Conservation (phyloP, 2,888 invertebrate species). For the Leptinotarsa tumamoca region DNA sequence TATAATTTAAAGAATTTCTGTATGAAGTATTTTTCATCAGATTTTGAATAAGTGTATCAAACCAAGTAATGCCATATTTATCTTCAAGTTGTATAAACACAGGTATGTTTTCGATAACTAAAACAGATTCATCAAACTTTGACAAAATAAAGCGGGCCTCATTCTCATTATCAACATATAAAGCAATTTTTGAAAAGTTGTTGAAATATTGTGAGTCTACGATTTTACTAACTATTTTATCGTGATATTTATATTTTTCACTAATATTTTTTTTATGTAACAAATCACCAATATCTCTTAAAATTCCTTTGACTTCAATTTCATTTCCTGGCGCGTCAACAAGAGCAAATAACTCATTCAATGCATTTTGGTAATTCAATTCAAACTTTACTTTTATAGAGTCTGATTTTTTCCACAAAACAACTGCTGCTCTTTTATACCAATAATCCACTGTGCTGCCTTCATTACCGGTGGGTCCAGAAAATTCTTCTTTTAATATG, state of each 20-base stretch:
- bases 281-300: neutral
- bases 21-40: neutral
- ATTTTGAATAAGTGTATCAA: neutral
- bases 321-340: neutral
- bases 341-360: neutral
- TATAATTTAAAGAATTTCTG: neutral
- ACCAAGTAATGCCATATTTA: neutral
- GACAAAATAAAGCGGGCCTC: neutral
- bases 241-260: neutral
- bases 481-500: neutral
- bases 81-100: slow-evolving; percentile 1
- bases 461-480: slow-evolving; percentile 20
- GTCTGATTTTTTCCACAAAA: neutral
- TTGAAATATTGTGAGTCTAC: neutral
- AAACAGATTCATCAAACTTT: neutral
- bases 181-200: slow-evolving; percentile 10
- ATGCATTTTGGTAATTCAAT: slow-evolving; percentile 3
- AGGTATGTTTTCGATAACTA: neutral
- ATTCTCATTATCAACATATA: slow-evolving; percentile 7
- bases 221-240: neutral
- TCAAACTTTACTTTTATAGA: slow-evolving; percentile 12
- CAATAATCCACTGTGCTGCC: slow-evolving; percentile 9
- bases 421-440: slow-evolving; percentile 17
- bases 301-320: neutral
- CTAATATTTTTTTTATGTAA: neutral